Evolutionary conservation across 1,140 invertebrate genomes (phyloP), one percentile per base, ranked within the genome.

Genomic region (Zaprionus taronus): DNA sequence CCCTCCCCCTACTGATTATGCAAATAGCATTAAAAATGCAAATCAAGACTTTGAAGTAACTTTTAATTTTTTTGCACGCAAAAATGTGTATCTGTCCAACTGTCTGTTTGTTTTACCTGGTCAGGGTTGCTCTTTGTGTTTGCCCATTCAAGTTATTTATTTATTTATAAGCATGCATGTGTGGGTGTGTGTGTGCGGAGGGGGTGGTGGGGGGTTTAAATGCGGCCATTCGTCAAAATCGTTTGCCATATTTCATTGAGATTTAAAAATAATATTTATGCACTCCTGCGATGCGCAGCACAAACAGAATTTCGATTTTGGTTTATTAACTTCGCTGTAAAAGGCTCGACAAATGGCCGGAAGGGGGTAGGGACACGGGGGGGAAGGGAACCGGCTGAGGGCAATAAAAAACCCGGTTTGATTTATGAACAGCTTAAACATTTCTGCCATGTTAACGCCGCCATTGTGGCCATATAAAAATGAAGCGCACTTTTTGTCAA

Each of bases 251-350:
- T 90, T 85, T 89, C 86, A 89, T 75, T 74, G 81, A 68, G 79
- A 78, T 67, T 89, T 89, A 58, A 89, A 89, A 81, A 85, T 80
- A 90, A 81, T 90, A 85, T 87, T 85, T 86, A 86, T 85, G 55
- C 74, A 65, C 74, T 62, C 22, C 20, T 76, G 71, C 80, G 24
- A 47, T 17, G 55, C 58, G 64, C 62, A 53, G 24, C 24, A 67
- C 69, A 73, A 77, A 62, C 64, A 67, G 71, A 56, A 60, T 77
- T 58, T 41, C 44, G 36, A 70, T 72, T 62, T 75, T 74, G 76
- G 73, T 89, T 87, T 87, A 89, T 87, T 89, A 89, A 87, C 81
- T 84, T 63, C 38, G 70, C 72, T 87, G 77, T 80, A 80, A 77
- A 83, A 77, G 83, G 63, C 68, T 34, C 69, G 77, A 87, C 83